Evolutionary conservation across 2,888 invertebrate genomes (phyloP).

Genomic region (Empis livida): DNA sequence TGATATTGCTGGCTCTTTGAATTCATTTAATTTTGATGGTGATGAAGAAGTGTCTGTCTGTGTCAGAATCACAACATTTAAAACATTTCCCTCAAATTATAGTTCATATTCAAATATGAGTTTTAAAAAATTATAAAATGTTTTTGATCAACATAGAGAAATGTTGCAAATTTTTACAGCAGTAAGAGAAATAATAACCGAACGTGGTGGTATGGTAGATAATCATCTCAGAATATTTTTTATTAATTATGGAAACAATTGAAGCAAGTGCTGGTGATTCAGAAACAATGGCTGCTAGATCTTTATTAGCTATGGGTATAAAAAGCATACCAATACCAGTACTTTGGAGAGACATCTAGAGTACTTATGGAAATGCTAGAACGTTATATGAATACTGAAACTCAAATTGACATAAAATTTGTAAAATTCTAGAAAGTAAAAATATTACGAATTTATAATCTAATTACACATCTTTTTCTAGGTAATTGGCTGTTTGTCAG

Average conservation of each 20-base stretch:
- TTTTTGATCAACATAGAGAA: slow-evolving; percentile 77
- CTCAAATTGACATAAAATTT: slow-evolving; percentile 52
- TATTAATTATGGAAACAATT: slow-evolving; percentile 69
- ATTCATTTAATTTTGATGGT: slow-evolving; percentile 41
- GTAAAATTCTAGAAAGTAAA: too few relatives aligned
- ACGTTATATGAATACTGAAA: slow-evolving; percentile 54
- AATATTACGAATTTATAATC: too few relatives aligned
- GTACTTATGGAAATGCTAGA: slow-evolving; percentile 55
- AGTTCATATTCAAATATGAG: slow-evolving; percentile 86
- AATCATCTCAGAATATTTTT: slow-evolving; percentile 89
- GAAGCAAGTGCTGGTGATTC: slow-evolving; percentile 61
- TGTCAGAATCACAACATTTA: slow-evolving; percentile 47
- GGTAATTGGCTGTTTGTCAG: slow-evolving; percentile 55
- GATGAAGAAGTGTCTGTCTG: slow-evolving; percentile 41
- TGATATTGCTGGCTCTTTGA: slow-evolving; percentile 45
- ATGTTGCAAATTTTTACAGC: slow-evolving; percentile 90
- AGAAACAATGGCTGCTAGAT: too few relatives aligned
- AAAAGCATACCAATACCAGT: too few relatives aligned
- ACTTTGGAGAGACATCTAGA: slow-evolving; percentile 54
- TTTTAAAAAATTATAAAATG: slow-evolving; percentile 63
- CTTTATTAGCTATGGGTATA: too few relatives aligned
- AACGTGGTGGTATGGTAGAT: slow-evolving; percentile 71
- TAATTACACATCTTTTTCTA: slow-evolving; percentile 17
- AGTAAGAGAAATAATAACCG: slow-evolving; percentile 84
- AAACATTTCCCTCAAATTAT: slow-evolving; percentile 84